Conservation (phyloP, 2,888 invertebrate genomes). For the Asteroscopus sphinx region DNA sequence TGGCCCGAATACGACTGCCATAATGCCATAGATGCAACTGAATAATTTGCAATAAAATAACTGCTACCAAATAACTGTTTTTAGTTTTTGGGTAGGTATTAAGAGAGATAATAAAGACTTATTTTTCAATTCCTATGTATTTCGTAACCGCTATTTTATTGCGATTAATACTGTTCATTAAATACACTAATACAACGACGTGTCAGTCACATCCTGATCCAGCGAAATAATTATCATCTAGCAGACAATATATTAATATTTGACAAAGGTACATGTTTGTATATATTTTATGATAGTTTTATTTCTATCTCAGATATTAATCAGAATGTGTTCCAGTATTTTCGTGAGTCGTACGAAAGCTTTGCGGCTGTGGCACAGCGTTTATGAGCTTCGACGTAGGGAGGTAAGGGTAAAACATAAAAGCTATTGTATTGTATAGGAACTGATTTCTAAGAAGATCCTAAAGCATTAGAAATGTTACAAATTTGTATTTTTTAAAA, state of each 20-base stretch:
- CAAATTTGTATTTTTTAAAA: constrained; percentile 86
- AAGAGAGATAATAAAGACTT: constrained; percentile 42
- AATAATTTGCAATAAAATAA: constrained; percentile 35
- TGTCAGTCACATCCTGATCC: constrained; percentile 10
- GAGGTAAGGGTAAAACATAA: constrained; percentile 85
- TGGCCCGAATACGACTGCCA: constrained; percentile 20
- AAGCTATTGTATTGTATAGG: constrained; percentile 81
- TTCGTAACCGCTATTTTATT: constrained; percentile 39
- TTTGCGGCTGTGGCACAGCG: constrained; percentile 79
- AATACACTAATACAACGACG: constrained; percentile 32
- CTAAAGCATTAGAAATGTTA: constrained; percentile 88
- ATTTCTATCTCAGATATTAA: constrained; percentile 81
- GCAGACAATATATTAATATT: constrained; percentile 12
- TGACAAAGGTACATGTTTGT: constrained; percentile 8
- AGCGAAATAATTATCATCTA: constrained; percentile 26
- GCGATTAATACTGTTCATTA: constrained; percentile 12
- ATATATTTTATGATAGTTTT: constrained; percentile 40
- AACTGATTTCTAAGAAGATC: constrained; percentile 84
- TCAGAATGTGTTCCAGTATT: constrained; percentile 78
- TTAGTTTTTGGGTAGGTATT: constrained; percentile 34
- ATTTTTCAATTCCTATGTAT: constrained; percentile 20
- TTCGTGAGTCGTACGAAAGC: constrained; percentile 73
- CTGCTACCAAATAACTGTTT: constrained; percentile 13
- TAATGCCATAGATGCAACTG: constrained; percentile 10
- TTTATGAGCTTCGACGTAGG: constrained; percentile 87